These are phyloP conservation scores for Vulpes vulpes DNA, from an alignment of 2,113 vertebrate genomes.

Conservation along the genomic window DNA sequence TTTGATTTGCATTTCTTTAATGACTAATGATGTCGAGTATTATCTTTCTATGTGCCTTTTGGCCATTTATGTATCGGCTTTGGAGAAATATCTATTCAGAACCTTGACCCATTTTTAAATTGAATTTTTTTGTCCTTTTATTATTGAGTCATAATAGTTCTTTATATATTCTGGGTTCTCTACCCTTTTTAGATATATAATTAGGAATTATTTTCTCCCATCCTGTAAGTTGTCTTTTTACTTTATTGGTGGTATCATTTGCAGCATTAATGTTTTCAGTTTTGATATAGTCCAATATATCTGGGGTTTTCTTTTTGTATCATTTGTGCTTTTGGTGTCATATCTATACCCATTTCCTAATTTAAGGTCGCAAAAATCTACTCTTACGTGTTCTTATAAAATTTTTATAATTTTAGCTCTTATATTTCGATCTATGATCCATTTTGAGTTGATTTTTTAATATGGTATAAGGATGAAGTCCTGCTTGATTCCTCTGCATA, in stretches of 20 bases:
- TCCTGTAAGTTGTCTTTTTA: background rate
- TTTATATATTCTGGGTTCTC: background rate
- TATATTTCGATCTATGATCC: background rate
- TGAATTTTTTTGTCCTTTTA: background rate
- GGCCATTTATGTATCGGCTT: background rate
- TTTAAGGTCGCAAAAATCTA: background rate
- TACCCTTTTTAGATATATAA: background rate
- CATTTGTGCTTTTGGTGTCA: background rate
- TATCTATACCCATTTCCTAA: background rate
- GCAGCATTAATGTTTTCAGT: background rate
- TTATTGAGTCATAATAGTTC: background rate
- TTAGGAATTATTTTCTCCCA: background rate
- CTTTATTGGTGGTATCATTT: background rate
- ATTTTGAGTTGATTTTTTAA: background rate
- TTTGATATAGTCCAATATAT: background rate
- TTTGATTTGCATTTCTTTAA: background rate
- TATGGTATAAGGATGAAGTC: background rate
- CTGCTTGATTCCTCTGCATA: background rate
- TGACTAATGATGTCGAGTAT: background rate
- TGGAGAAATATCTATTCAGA: background rate
- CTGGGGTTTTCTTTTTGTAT: background rate
- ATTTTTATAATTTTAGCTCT: background rate
- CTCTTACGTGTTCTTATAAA: background rate
- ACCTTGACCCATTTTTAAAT: background rate
- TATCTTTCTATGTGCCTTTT: background rate